These are phyloP conservation scores for Dipodomys spectabilis DNA, from an alignment of 2,113 vertebrate species.

Conservation along the genomic window DNA sequence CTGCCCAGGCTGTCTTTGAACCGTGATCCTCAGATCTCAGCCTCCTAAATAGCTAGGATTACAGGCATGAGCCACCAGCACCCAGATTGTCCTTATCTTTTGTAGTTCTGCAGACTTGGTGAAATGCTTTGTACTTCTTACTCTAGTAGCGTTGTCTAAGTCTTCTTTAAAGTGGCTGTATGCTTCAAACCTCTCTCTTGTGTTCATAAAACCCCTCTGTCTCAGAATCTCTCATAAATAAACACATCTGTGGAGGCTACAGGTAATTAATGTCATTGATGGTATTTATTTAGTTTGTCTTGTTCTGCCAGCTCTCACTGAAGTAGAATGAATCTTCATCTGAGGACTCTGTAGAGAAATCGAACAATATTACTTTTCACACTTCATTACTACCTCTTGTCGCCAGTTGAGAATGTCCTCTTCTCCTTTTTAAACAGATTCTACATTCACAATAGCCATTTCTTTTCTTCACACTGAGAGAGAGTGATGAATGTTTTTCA, in stretches of 20 bases:
- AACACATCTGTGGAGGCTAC: background rate
- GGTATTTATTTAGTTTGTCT: background rate
- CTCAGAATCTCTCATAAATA: background rate
- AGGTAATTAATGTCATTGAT: conserved; percentile 43
- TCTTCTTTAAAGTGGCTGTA: background rate
- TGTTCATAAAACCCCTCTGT: background rate
- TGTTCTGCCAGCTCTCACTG: background rate
- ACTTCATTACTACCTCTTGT: background rate
- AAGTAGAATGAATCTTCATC: conserved; percentile 13
- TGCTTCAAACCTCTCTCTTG: background rate
- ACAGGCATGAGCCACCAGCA: too few relatives aligned
- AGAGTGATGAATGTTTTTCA: background rate
- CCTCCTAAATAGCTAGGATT: too few relatives aligned
- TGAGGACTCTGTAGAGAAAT: conserved; percentile 33
- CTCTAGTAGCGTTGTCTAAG: background rate
- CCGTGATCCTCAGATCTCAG: too few relatives aligned
- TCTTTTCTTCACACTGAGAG: background rate
- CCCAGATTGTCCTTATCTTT: background rate
- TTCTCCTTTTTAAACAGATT: background rate
- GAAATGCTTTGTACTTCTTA: background rate
- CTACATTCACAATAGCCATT: background rate
- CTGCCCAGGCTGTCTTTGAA: too few relatives aligned
- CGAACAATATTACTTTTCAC: background rate
- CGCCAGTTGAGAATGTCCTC: background rate
- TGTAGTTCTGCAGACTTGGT: background rate